Percentiles rank a stretch among this genome's conserved stretches.
phyloP scores from a whole-genome alignment of 2,797 vertebrate genomes.

The Takifugu rubripes region DNA sequence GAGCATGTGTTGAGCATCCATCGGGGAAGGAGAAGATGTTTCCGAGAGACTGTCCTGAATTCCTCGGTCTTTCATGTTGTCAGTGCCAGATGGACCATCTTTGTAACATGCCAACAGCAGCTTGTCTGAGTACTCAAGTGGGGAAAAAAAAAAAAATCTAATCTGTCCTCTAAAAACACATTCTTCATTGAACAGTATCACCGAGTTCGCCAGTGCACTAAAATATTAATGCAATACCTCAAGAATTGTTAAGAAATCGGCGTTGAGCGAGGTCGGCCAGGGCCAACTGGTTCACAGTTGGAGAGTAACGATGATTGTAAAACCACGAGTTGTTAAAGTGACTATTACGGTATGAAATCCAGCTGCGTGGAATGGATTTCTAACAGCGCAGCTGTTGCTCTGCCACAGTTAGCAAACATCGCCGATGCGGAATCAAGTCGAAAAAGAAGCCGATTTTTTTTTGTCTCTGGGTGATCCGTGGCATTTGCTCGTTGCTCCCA shows the following conservation, averaged over 20 bases:
- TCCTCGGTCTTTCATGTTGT: constrained; percentile 14
- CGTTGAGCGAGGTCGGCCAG: not conserved
- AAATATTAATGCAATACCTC: no score
- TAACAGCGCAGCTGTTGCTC: constrained; percentile 17
- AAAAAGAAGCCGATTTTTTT: constrained; percentile 19
- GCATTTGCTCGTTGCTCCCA: constrained; percentile 17
- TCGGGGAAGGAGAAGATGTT: constrained; percentile 6
- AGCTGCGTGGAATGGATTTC: constrained; percentile 16
- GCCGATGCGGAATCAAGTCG: constrained; percentile 13
- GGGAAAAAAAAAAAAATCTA: not conserved
- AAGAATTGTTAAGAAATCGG: no score
- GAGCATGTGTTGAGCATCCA: not conserved
- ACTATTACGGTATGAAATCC: constrained; percentile 10
- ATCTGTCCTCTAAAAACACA: not conserved
- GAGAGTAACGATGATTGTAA: constrained; percentile 9
- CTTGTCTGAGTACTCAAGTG: not conserved
- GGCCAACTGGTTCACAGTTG: constrained; percentile 2
- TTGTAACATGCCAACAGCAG: no score
- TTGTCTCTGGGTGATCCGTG: constrained; percentile 1
- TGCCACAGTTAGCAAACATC: constrained; percentile 27
- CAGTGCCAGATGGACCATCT: constrained; percentile 2
- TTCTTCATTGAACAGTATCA: not conserved
- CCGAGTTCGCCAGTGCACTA: no score
- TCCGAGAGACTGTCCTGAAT: constrained; percentile 14
- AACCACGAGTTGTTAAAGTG: constrained; percentile 16